These are phyloP conservation scores for Xenopus tropicalis DNA, from an alignment of 2,113 vertebrate species.

Conservation along the genomic window UCB_Xtro_10.0 CM004450.2:109604001-109604500, in stretches of 20 bases:
- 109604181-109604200: slow-evolving; percentile 96
- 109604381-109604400: slow-evolving; percentile 68
- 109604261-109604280: slow-evolving; percentile 96
- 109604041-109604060: background rate
- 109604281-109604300: slow-evolving; percentile 94
- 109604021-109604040: no score
- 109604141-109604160: slow-evolving; percentile 76
- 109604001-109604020: no score
- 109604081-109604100: background rate
- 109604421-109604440: no score
- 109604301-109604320: slow-evolving; percentile 98
- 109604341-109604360: slow-evolving; percentile 95
- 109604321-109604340: slow-evolving; percentile 95
- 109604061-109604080: background rate
- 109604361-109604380: slow-evolving; percentile 95
- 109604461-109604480: no score
- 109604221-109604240: slow-evolving; percentile 99
- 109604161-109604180: slow-evolving; percentile 98
- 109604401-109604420: no score
- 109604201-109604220: slow-evolving; percentile 96
- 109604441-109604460: no score
- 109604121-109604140: background rate
- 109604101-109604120: background rate
- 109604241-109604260: slow-evolving; percentile 97
- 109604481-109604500: no score